phyloP scores from a whole-genome alignment of 2,797 vertebrate species.

The Bucorvus abyssinicus region DNA sequence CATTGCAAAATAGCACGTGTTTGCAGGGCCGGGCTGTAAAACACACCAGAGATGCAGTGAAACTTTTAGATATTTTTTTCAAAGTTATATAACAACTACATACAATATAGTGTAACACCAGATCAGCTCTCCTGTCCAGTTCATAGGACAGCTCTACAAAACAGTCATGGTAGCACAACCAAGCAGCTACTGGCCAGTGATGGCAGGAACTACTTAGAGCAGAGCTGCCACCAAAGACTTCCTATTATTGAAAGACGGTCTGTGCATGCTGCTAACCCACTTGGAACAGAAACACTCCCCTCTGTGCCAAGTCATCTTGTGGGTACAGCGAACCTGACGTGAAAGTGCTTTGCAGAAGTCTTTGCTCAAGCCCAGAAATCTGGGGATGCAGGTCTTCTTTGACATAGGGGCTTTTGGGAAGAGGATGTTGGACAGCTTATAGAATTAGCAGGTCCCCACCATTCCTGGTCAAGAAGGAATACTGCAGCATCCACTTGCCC shows the following conservation, averaged over 20 bases:
- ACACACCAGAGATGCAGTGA: not conserved
- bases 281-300: slow-evolving; percentile 1
- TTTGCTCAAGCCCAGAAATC: not conserved
- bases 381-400: not conserved
- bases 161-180: not conserved
- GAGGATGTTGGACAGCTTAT: not conserved
- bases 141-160: not conserved
- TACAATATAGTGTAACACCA: not conserved
- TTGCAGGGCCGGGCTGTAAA: not conserved
- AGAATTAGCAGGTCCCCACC: not conserved
- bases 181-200: not conserved
- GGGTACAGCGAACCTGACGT: not conserved
- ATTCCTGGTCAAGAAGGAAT: not conserved
- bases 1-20: not conserved
- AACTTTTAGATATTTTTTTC: not conserved
- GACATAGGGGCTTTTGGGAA: not conserved
- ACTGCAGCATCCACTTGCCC: not conserved
- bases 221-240: not conserved
- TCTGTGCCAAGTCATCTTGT: not conserved
- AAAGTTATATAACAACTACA: not conserved
- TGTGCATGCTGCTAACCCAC: not conserved
- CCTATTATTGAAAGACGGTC: not conserved
- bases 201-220: not conserved
- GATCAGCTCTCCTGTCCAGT: not conserved
- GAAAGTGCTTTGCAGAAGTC: not conserved